A percentile compares a stretch with the other conserved stretches of the same genome.
Conservation (phyloP, 2,888 invertebrate species). For the Brenthis hecate region DNA sequence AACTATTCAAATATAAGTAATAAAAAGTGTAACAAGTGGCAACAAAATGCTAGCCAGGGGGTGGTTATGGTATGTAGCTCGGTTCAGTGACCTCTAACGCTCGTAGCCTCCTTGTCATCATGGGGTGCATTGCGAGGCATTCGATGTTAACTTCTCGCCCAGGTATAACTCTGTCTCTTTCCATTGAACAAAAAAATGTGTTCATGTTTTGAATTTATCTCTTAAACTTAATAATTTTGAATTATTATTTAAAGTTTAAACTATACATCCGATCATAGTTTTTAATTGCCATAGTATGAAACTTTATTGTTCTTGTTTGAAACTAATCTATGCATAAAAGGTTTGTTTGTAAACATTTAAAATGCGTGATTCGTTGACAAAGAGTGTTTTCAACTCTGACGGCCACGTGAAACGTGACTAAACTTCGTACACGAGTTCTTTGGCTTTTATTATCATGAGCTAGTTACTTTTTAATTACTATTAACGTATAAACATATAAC, state of each 20-base stretch:
- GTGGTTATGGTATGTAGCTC: conserved; percentile 37
- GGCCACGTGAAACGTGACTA: conserved; percentile 54
- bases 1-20: neutral
- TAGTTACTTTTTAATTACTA: conserved; percentile 1
- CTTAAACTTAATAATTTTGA: neutral
- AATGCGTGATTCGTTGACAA: conserved; percentile 52
- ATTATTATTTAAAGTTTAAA: neutral
- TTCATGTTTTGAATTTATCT: neutral
- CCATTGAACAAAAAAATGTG: conserved; percentile 6
- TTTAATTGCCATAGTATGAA: too few relatives aligned
- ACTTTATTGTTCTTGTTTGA: too few relatives aligned
- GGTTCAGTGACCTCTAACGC: conserved; percentile 73
- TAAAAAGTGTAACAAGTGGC: conserved; percentile 4
- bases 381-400: conserved; percentile 63
- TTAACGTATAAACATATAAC: neutral
- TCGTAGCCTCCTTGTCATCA: conserved; percentile 71
- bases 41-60: conserved; percentile 24
- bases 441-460: conserved; percentile 5
- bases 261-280: conserved; percentile 27
- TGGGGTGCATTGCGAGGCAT: conserved; percentile 70
- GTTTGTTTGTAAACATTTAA: conserved; percentile 66
- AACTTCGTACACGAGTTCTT: conserved; percentile 21
- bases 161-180: conserved; percentile 53
- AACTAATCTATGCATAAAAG: conserved; percentile 33
- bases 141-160: conserved; percentile 31